These are phyloP conservation scores for Druon quercuslanigerum DNA, from an alignment of 1,140 invertebrate genomes.

Conservation along the genomic window DNA sequence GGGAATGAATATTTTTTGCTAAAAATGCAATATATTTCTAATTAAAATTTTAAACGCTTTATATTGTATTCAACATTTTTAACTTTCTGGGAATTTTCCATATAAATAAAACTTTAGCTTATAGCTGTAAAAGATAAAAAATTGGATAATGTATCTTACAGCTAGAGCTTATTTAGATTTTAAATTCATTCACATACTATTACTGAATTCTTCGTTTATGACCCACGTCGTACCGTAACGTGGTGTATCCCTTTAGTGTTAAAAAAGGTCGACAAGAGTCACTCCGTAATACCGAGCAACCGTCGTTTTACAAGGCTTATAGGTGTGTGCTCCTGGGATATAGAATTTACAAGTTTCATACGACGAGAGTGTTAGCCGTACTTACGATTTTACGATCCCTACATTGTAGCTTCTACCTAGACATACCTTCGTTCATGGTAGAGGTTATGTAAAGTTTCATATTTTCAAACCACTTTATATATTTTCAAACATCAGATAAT, in stretches of 20 bases:
- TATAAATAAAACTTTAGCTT: too few species aligned
- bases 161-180: neutral
- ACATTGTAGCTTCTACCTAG: constrained; percentile 31
- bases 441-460: constrained; percentile 12
- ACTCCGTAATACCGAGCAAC: constrained; percentile 51
- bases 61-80: too few species aligned
- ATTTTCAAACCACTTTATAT: neutral
- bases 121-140: too few species aligned
- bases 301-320: constrained; percentile 57
- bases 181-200: constrained; percentile 23
- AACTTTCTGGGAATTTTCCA: too few species aligned
- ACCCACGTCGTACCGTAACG: constrained; percentile 3
- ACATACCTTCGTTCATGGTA: constrained; percentile 17
- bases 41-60: too few species aligned
- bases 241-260: constrained; percentile 27
- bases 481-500: constrained; percentile 10
- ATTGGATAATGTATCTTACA: neutral
- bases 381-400: constrained; percentile 55
- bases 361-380: constrained; percentile 56
- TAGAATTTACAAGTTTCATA: constrained; percentile 61
- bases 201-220: constrained; percentile 33
- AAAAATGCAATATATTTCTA: too few species aligned
- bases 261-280: constrained; percentile 28
- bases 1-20: too few species aligned
- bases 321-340: constrained; percentile 51